Evolutionary conservation across 2,888 invertebrate genomes (phyloP).

Genomic region (Mesoligia furuncula): DNA sequence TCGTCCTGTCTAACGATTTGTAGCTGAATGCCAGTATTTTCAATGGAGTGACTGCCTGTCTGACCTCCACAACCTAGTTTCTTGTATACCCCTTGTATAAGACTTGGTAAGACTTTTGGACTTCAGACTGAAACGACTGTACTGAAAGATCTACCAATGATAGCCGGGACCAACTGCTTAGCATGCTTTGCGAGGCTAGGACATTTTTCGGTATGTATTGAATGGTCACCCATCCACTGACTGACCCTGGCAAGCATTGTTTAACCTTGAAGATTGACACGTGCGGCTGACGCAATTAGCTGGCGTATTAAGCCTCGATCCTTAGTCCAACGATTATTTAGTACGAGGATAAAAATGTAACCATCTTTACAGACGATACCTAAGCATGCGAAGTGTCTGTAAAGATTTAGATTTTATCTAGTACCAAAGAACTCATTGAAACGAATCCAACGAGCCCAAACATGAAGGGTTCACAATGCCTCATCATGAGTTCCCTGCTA

Average conservation of each 20-base stretch:
- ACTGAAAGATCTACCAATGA: neutral
- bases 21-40: neutral
- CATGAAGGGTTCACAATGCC: neutral
- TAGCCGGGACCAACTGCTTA: neutral
- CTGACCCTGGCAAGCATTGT: neutral
- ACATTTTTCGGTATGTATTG: neutral
- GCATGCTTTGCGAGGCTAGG: neutral
- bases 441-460: constrained; percentile 14
- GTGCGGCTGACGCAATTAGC: neutral
- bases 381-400: neutral
- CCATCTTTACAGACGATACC: neutral
- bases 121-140: neutral
- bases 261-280: neutral
- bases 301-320: neutral
- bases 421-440: constrained; percentile 2
- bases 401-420: no score
- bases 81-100: neutral
- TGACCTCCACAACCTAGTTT: neutral
- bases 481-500: constrained; percentile 6
- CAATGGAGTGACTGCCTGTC: neutral
- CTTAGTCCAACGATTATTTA: neutral
- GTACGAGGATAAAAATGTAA: no score
- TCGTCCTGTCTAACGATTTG: neutral
- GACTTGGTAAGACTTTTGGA: neutral
- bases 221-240: neutral